Conservation (phyloP, 1,140 invertebrate genomes). For the Calephelis nemesis region DNA sequence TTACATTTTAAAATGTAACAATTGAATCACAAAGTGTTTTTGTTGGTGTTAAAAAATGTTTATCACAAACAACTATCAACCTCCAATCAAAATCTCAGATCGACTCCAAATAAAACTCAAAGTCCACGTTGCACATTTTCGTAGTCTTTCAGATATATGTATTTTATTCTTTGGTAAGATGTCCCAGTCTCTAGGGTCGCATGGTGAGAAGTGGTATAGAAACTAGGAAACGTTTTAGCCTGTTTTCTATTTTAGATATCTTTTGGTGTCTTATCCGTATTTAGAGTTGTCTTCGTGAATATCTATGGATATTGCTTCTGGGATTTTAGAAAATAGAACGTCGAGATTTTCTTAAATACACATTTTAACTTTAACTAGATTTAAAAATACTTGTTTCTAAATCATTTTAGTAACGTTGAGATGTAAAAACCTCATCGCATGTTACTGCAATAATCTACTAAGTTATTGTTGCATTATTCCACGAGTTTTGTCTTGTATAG, state of each 20-base stretch:
- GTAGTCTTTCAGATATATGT: conserved; percentile 27
- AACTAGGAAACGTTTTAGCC: conserved; percentile 49
- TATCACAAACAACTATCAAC: too few relatives aligned
- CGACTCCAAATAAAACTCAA: too few relatives aligned
- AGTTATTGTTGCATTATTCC: too few relatives aligned
- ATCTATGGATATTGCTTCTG: conserved; percentile 42
- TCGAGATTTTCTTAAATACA: conserved; percentile 15
- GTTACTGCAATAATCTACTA: not conserved
- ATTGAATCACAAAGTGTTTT: too few relatives aligned
- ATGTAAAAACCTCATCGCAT: not conserved
- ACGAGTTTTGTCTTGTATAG: too few relatives aligned
- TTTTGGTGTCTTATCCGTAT: conserved; percentile 30
- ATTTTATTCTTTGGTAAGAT: conserved; percentile 38
- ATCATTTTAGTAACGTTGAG: not conserved
- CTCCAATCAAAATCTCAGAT: too few relatives aligned
- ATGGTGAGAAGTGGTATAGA: conserved; percentile 52
- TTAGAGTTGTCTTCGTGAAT: conserved; percentile 42
- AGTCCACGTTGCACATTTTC: not conserved
- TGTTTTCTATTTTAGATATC: conserved; percentile 47
- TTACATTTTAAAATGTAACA: too few relatives aligned
- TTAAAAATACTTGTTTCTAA: not conserved
- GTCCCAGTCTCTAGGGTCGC: conserved; percentile 40
- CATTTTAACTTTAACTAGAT: conserved; percentile 1
- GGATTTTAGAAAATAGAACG: conserved; percentile 28
- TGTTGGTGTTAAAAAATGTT: too few relatives aligned